phyloP scores from a whole-genome alignment of 2,888 invertebrate species.

The Apantesis nais region DNA sequence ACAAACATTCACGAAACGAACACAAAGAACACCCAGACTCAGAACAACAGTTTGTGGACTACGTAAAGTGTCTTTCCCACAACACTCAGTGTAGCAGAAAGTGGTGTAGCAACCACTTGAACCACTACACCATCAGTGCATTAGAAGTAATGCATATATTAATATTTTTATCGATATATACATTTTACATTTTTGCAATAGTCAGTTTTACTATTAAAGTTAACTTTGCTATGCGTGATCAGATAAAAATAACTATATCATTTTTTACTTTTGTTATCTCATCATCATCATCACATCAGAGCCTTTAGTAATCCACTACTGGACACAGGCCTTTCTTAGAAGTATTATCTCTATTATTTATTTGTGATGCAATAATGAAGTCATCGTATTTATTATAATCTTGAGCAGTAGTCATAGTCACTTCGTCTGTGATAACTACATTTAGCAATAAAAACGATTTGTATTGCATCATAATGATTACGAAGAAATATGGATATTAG shows the following conservation, averaged over 20 bases:
- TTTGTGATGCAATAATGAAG: conserved; percentile 8
- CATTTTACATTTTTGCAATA: neutral
- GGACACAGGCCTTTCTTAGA: neutral
- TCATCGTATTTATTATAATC: conserved; percentile 19
- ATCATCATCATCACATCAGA: neutral
- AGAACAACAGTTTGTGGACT: too few species aligned
- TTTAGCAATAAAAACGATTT: conserved; percentile 33
- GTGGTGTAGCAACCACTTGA: too few species aligned
- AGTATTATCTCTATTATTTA: neutral
- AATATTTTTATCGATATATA: neutral
- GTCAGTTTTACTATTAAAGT: neutral
- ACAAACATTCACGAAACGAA: too few species aligned
- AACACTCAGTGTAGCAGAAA: too few species aligned
- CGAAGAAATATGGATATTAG: neutral
- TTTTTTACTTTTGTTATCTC: neutral
- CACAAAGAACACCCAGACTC: too few species aligned
- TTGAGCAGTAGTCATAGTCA: conserved; percentile 40
- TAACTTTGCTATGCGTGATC: neutral
- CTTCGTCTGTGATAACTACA: conserved; percentile 42
- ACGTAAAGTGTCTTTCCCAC: too few species aligned
- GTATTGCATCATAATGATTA: conserved; percentile 36
- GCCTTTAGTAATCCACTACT: neutral
- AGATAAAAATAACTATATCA: neutral
- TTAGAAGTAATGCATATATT: neutral
- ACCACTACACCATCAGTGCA: too few species aligned